phyloP scores from a whole-genome alignment of 2,113 vertebrate genomes.

The Pongo pygmaeus region DNA sequence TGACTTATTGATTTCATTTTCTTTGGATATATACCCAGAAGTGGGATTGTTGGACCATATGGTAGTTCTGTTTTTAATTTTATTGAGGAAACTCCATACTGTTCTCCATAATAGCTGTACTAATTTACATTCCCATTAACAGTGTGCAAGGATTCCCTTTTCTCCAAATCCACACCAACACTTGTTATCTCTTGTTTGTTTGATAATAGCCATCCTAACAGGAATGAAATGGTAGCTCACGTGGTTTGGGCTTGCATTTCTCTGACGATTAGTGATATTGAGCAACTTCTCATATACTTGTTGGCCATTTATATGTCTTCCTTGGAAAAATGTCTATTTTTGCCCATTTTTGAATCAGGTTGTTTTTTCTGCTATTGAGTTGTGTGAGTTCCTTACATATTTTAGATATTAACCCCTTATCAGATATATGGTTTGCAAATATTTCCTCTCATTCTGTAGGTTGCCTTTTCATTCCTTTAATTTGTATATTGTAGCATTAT shows the following conservation, averaged over 20 bases:
- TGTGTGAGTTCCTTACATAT: background rate
- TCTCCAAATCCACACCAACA: background rate
- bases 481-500: background rate
- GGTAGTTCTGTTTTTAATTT: background rate
- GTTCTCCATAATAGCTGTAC: background rate
- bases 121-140: background rate
- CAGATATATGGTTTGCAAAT: background rate
- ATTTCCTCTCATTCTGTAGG: background rate
- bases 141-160: background rate
- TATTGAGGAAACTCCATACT: background rate
- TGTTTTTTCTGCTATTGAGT: background rate
- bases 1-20: background rate
- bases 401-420: background rate
- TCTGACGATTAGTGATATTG: background rate
- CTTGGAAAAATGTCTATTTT: background rate
- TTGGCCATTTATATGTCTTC: background rate
- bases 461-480: background rate
- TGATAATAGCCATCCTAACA: background rate
- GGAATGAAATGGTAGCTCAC: background rate
- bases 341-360: background rate
- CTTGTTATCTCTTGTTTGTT: background rate
- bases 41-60: background rate
- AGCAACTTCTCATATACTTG: background rate
- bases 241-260: background rate
- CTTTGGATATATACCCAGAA: background rate